Evolutionary conservation across 2,113 vertebrate genomes (phyloP).

Genomic region (Morone saxatilis): DNA sequence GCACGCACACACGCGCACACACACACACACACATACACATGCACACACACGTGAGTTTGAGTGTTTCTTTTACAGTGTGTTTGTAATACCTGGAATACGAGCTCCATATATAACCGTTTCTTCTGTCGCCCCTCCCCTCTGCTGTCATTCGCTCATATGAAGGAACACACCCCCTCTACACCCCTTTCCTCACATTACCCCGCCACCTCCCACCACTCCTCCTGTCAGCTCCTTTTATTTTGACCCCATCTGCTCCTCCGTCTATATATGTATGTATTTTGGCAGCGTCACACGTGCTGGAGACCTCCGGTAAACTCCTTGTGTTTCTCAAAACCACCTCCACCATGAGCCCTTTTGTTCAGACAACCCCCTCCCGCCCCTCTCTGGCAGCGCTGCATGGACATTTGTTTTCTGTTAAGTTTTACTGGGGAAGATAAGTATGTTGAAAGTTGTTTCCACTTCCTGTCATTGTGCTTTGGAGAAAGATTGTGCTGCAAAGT

Average conservation of each 20-base stretch:
- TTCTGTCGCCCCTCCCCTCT: slow-evolving; percentile 8
- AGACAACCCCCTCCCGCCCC: not conserved
- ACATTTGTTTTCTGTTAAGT: not conserved
- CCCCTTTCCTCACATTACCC: slow-evolving; percentile 15
- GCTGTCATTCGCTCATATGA: slow-evolving; percentile 34
- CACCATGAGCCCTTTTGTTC: too few species aligned
- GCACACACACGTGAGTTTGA: not conserved
- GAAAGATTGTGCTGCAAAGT: not conserved
- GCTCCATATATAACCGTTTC: slow-evolving; percentile 49
- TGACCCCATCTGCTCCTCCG: not conserved
- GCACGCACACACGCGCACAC: not conserved
- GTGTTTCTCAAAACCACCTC: not conserved
- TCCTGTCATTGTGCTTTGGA: not conserved
- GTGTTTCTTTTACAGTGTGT: not conserved
- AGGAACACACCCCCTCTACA: slow-evolving; percentile 19
- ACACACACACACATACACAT: not conserved
- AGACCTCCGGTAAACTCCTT: not conserved
- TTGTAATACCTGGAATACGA: slow-evolving; percentile 44
- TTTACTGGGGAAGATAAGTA: not conserved
- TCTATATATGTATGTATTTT: not conserved
- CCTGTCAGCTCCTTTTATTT: not conserved
- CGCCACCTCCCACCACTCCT: not conserved
- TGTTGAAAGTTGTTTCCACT: not conserved
- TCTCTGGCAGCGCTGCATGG: not conserved
- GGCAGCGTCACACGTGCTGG: not conserved